Percentiles rank a stretch among this genome's conserved stretches.
Conservation (phyloP, 2,888 invertebrate species). For the Hemicrepidius hirtus region DNA sequence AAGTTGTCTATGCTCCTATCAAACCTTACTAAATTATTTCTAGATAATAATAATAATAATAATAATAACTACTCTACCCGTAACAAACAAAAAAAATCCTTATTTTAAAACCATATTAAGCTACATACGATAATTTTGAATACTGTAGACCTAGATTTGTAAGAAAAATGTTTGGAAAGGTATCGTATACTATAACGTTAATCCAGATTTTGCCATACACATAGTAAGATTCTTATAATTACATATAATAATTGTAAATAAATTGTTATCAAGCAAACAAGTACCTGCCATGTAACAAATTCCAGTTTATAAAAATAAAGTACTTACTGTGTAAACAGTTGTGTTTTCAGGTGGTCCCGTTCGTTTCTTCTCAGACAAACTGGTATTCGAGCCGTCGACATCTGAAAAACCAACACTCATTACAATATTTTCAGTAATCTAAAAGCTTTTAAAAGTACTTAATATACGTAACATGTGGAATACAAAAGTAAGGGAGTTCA, state of each 20-base stretch:
- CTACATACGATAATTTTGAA: background rate
- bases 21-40: too few species aligned
- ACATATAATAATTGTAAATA: too few species aligned
- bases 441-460: too few species aligned
- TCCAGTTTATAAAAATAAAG: constrained; percentile 21
- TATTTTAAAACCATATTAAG: too few species aligned
- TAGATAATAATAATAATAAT: too few species aligned
- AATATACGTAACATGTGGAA: too few species aligned
- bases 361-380: constrained; percentile 75
- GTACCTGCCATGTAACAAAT: background rate
- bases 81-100: too few species aligned
- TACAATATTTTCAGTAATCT: background rate
- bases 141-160: constrained; percentile 2
- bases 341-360: constrained; percentile 84
- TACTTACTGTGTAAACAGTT: constrained; percentile 83
- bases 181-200: background rate
- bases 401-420: constrained; percentile 69
- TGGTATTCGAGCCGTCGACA: constrained; percentile 72
- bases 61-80: too few species aligned
- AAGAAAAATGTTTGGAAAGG: background rate
- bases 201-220: constrained; percentile 4
- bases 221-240: background rate
- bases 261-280: background rate
- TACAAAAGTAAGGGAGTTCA: background rate
- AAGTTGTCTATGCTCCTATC: too few species aligned